Evolutionary conservation across 37 sponge, comb jelly and placozoan species (phyloP), one percentile per base, ranked within the genome.

Genomic region (Geodia barretti): DNA sequence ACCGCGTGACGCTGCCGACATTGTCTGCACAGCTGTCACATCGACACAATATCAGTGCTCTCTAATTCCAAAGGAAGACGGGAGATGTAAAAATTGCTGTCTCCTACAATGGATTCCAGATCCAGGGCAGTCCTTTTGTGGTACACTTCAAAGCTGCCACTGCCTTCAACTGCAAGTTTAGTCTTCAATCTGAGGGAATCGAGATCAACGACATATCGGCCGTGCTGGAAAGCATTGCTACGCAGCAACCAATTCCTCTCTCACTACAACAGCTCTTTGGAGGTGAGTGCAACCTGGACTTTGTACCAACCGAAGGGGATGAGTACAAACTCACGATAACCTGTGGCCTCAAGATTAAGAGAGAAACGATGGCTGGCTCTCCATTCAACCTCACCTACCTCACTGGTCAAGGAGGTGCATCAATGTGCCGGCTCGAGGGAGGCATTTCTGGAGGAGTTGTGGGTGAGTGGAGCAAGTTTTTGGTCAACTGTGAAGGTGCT

Each of bases 121-220:
- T 92, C 1, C 37, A 68, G 8, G 80, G 81, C 23, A 89, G 90
- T 70, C 96, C 96, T 2, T 86, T 86, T 31, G 78, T 89, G 62
- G 77, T 70, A 33, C 25, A 80, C 28, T 80, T 89, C 41, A 33
- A n/a, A 32, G 68, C 8, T n/a, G 29, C 37, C 3, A 4, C 68
- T 41, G 19, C 21, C n/a, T 30, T 19, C 60, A 64, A 39, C 24
- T 1, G 4, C 7, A 23, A 41, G 80, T 35, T 75, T 1, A 77
- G 76, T 0, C 39, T n/a, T n/a, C n/a, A n/a, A n/a, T n/a, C 78
- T 33, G 64, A 34, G 24, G 82, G 75, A 72, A 68, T 40, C 34
- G 91, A 85, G 30, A 40, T 66, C 23, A 80, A 79, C 23, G 64
- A 80, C 32, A 34, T 86, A 23, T 40, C 79, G 39, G 83, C 83